Base-by-base conservation (phyloP, 2,888 invertebrate genomes). In the Graphium colonna region DNA sequence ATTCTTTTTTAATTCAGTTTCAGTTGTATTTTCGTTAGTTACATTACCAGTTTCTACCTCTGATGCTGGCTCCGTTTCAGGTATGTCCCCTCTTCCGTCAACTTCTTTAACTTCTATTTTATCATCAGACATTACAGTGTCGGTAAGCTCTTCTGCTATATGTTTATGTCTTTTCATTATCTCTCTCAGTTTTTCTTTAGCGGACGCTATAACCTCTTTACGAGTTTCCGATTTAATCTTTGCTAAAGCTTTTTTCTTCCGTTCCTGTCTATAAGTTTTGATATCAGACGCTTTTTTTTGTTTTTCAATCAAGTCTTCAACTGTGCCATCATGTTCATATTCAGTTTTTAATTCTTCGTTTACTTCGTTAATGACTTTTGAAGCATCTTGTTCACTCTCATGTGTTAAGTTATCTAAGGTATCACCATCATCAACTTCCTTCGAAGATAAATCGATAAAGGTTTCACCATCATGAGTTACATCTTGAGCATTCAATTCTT, bases 151-250 rank as follows among this genome's bases (percentile, higher is more conserved):
- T 48, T 75, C 77, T 21, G 85, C 81, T 39, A 86, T 77, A 67
- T 87, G 76, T 73, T 85, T 85, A 59, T 87, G 89, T 36, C 85
- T 79, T 67, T 82, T 85, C 84, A 90, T 90, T 52, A 90, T 81
- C 69, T 90, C 90, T 62, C 75, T 86, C 18, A 90, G 67, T 65
- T 88, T 90, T 59, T 89, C 88, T 73, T 89, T 90, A 1, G 90
- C 88, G 36, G 90, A 90, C 12, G 86, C 88, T 1, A 87, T 79
- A 18, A 90, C 84, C 69, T 89, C 86, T 62, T 73, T 84, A 13
- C 86, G 78, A 15, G 88, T 87, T 74, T 89, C 88, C 0, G 77
- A 72, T 73, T 88, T 89, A 46, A 89, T 89, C 76, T 89, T 89
- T 31, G 73, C 79, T 52, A 87, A 83, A 1, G 86, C 85, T 69